phyloP scores from a whole-genome alignment of 2,888 invertebrate genomes.

The Drosophila algonquin region DNA sequence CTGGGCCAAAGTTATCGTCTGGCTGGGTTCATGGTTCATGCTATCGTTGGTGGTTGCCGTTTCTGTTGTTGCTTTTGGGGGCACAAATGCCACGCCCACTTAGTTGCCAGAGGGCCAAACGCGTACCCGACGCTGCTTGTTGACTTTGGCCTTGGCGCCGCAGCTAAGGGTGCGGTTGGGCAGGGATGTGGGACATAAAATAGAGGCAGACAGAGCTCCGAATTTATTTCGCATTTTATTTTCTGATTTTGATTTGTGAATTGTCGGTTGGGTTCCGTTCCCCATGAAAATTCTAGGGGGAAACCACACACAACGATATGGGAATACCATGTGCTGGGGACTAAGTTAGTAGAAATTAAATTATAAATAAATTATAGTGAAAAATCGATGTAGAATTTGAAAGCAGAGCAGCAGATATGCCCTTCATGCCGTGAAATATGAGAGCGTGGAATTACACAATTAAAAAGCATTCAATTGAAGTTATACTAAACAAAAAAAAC shows the following conservation, averaged over 20 bases:
- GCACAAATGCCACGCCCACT: slow-evolving; percentile 52
- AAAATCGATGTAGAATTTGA: neutral
- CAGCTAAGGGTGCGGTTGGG: neutral
- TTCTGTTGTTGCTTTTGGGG: slow-evolving; percentile 26
- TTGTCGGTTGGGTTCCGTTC: slow-evolving; percentile 2
- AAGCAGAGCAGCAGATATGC: neutral
- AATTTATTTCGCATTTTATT: slow-evolving; percentile 44
- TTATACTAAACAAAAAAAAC: no score
- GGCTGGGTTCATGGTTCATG: slow-evolving; percentile 14
- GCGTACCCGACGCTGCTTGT: slow-evolving; percentile 37
- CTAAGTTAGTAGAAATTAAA: neutral
- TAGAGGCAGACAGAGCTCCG: neutral
- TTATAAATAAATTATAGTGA: neutral
- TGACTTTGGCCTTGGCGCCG: slow-evolving; percentile 53
- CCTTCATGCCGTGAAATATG: no score
- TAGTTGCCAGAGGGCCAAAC: slow-evolving; percentile 16
- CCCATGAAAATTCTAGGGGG: slow-evolving; percentile 14
- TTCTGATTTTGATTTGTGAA: slow-evolving; percentile 41
- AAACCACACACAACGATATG: neutral
- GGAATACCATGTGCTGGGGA: neutral
- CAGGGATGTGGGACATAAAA: neutral
- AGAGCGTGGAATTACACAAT: no score
- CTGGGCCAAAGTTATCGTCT: slow-evolving; percentile 40
- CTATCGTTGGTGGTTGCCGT: neutral
- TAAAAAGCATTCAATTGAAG: no score